Base-by-base conservation (phyloP, 2,797 vertebrate species). In the Xyrichtys novacula region DNA sequence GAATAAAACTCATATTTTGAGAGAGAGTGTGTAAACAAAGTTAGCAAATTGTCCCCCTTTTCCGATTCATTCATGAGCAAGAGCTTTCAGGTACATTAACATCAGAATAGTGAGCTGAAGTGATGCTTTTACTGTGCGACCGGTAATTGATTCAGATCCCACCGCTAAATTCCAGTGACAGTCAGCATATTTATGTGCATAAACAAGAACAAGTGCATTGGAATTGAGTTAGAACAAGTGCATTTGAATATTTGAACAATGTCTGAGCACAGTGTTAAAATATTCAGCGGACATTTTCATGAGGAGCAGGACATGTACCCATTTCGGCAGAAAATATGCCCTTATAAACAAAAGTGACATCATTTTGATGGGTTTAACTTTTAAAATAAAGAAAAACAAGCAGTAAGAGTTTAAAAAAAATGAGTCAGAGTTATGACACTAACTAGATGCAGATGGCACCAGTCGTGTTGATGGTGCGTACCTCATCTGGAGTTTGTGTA, bases 291-390 rank as follows among this genome's bases (percentile, higher is more conserved):
- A 60, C n/a, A n/a, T n/a, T n/a, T n/a, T n/a, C n/a, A n/a, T n/a
- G n/a, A n/a, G n/a, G n/a, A n/a, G 55, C 48, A 32, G 38, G 25
- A 22, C 5, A 5, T 40, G 12, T 22, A 54, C 26, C 43, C 54
- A 39, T 53, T 47, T 71, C 67, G 62, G 49, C 56, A 60, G 28
- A 75, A 39, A 72, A 57, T 39, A 23, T 46, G 56, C 61, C 55
- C 25, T 9, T 15, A n/a, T 49, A 38, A 55, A 52, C 49, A 64
- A 39, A 68, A 71, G 38, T 14, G 23, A 71, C 22, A 23, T 6
- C 42, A 40, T 55, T 48, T 40, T n/a, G 2, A 47, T 4, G 16
- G 22, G 28, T 62, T 70, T 23, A 16, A 54, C 55, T 3, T 7
- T 2, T n/a, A 6, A 40, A 19, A 20, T 46, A 46, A 17, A 17